These are phyloP conservation scores for Opisthocomus hoazin DNA, from an alignment of 2,113 vertebrate species.

Conservation along the genomic window DNA sequence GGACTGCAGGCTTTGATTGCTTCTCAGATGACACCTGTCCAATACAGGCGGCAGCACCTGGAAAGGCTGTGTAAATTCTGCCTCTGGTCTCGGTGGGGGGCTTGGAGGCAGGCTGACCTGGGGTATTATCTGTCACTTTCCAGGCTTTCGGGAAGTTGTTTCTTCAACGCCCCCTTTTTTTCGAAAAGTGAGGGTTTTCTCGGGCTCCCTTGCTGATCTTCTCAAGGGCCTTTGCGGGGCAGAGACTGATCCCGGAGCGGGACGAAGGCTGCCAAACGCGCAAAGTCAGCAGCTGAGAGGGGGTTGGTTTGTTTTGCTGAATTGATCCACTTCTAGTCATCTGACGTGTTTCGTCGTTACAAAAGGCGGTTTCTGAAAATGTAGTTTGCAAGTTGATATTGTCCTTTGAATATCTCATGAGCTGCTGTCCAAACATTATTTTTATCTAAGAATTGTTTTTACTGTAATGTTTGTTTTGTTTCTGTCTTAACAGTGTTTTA, in stretches of 20 bases:
- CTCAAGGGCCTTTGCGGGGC: background rate
- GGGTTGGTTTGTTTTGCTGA: background rate
- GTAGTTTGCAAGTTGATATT: background rate
- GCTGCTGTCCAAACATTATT: background rate
- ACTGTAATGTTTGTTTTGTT: background rate
- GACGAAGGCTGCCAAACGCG: background rate
- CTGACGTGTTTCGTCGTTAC: background rate
- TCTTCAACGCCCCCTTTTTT: accelerated
- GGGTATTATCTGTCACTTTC: background rate
- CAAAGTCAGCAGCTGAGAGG: background rate
- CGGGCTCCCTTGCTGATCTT: background rate
- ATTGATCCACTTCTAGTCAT: background rate
- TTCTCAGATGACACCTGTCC: background rate
- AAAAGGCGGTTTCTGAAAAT: background rate
- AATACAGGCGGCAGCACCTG: background rate
- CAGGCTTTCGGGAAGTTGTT: background rate
- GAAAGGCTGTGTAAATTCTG: no score
- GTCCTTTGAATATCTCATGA: background rate
- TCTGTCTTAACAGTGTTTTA: background rate
- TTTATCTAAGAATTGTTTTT: background rate
- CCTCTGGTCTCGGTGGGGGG: no score
- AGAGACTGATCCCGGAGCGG: background rate
- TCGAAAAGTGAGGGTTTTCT: accelerated
- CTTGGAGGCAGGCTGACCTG: background rate
- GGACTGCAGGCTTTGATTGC: background rate